Evolutionary conservation across 2,888 invertebrate species (phyloP).

Genomic region (Caenorhabditis sp.): DNA sequence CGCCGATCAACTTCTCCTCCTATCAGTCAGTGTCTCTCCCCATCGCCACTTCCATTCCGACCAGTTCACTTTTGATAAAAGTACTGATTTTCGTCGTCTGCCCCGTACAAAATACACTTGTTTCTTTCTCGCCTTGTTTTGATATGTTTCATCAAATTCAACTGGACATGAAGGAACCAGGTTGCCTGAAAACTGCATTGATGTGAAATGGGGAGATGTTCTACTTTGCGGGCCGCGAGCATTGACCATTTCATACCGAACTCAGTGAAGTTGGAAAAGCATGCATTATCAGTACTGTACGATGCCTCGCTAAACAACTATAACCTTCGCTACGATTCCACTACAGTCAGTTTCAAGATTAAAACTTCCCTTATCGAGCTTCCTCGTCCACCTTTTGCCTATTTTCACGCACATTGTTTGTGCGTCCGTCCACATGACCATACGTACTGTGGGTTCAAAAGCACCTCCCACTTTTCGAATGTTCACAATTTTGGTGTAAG

Average conservation of each 20-base stretch:
- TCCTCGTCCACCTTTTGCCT: conserved; percentile 13
- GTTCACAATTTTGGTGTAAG: not conserved
- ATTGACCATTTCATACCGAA: not conserved
- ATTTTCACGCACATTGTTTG: conserved; percentile 23
- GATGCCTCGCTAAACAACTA: not conserved
- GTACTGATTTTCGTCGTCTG: not conserved
- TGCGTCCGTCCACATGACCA: conserved; percentile 11
- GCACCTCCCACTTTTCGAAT: not conserved
- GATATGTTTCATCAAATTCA: conserved; percentile 17
- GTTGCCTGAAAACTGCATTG: not conserved
- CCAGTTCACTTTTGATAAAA: conserved; percentile 54
- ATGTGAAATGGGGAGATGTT: no score
- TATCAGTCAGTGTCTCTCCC: conserved; percentile 29
- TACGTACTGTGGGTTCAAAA: conserved; percentile 1
- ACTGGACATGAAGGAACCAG: conserved; percentile 11
- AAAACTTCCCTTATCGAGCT: not conserved
- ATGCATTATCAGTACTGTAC: not conserved
- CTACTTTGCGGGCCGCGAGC: not conserved
- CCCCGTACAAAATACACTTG: conserved; percentile 1
- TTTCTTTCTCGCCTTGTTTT: conserved; percentile 28
- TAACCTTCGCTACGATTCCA: conserved; percentile 9
- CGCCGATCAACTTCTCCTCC: conserved; percentile 9
- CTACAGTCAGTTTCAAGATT: not conserved
- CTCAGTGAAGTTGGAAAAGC: not conserved
- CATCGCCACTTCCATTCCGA: conserved; percentile 33